phyloP scores from a whole-genome alignment of 2,888 invertebrate species.

The Colostygia pectinataria region DNA sequence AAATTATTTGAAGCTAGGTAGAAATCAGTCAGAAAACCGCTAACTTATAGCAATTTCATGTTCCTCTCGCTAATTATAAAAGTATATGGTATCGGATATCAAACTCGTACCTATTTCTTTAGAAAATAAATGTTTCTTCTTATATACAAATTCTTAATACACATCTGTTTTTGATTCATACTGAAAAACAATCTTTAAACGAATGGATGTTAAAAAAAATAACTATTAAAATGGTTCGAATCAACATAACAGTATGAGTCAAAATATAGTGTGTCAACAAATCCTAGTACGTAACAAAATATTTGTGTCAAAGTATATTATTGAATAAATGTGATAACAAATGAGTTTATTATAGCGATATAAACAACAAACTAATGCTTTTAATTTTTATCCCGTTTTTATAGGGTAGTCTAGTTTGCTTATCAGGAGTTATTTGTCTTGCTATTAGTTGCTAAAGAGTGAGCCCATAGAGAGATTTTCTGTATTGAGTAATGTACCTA shows the following conservation, averaged over 20 bases:
- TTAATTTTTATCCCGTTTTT: constrained; percentile 28
- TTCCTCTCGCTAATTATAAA: background rate
- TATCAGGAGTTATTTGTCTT: too few species aligned
- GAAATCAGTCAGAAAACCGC: too few species aligned
- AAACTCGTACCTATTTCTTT: constrained; percentile 56
- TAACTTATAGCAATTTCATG: background rate
- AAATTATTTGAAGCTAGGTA: too few species aligned
- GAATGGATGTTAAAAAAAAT: too few species aligned
- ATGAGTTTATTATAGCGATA: constrained; percentile 81
- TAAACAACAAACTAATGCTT: constrained; percentile 49
- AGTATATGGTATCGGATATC: constrained; percentile 60
- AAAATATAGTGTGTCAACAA: constrained; percentile 58
- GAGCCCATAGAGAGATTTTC: too few species aligned
- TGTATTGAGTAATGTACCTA: too few species aligned
- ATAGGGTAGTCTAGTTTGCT: too few species aligned
- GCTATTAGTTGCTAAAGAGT: too few species aligned
- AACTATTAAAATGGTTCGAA: too few species aligned
- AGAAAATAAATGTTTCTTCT: constrained; percentile 61
- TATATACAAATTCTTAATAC: constrained; percentile 53
- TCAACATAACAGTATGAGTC: constrained; percentile 50
- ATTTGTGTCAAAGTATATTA: constrained; percentile 82
- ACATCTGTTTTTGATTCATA: constrained; percentile 55
- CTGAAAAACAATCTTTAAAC: constrained; percentile 30
- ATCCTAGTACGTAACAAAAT: constrained; percentile 72
- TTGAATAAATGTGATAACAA: constrained; percentile 82